phyloP scores from a whole-genome alignment of 2,888 invertebrate species.

The Rhingia campestris region DNA sequence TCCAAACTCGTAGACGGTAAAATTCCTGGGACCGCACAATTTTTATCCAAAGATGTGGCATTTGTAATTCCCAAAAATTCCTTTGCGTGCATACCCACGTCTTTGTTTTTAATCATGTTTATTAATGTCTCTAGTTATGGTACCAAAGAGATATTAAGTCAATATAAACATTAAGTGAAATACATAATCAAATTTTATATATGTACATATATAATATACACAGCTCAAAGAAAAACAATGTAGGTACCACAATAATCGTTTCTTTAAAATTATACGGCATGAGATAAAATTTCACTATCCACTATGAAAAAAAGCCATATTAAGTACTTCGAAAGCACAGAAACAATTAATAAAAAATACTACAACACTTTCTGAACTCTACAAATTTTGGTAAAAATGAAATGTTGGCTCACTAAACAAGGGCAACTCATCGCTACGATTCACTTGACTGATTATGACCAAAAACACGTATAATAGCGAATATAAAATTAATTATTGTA shows the following conservation, averaged over 20 bases:
- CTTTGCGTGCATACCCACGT: conserved; percentile 57
- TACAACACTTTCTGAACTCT: conserved; percentile 43
- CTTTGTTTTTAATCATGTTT: conserved; percentile 61
- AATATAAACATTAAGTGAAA: conserved; percentile 37
- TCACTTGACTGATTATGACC: conserved; percentile 49
- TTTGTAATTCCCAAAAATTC: conserved; percentile 52
- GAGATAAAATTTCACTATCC: conserved; percentile 35
- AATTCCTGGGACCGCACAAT: conserved; percentile 43
- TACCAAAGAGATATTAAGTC: conserved; percentile 45
- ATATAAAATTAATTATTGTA: conserved; percentile 12
- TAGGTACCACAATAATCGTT: conserved; percentile 38
- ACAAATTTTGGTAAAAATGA: conserved; percentile 46
- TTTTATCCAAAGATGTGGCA: conserved; percentile 60
- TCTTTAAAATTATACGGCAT: conserved; percentile 33
- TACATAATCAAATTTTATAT: conserved; percentile 49
- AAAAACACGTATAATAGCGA: conserved; percentile 29
- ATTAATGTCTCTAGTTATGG: conserved; percentile 34
- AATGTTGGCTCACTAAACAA: conserved; percentile 60
- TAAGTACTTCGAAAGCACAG: conserved; percentile 36
- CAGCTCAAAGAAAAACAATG: conserved; percentile 37
- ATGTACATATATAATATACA: conserved; percentile 39
- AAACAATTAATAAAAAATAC: conserved; percentile 38
- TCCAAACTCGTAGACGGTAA: conserved; percentile 32
- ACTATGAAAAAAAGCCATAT: conserved; percentile 33
- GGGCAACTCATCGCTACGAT: conserved; percentile 55